Conservation (phyloP, 2,113 vertebrate genomes). For the Rynchops niger region DNA sequence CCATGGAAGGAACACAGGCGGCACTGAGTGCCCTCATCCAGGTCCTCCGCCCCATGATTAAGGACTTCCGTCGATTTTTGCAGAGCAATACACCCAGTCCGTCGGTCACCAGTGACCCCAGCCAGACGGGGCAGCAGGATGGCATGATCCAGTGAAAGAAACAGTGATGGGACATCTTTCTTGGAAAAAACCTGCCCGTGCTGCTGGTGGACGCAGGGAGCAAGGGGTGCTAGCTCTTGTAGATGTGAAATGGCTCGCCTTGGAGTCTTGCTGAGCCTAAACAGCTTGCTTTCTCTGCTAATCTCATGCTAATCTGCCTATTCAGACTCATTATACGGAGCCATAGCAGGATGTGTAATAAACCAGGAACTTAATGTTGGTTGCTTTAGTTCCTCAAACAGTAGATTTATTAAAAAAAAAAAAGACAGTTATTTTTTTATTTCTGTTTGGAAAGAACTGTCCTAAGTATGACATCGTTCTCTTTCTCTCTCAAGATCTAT, state of each 20-base stretch:
- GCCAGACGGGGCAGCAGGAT: conserved; percentile 71
- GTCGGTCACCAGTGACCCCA: conserved; percentile 22
- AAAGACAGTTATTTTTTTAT: background rate
- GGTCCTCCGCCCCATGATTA: conserved; percentile 90
- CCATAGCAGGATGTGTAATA: background rate
- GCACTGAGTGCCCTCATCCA: conserved; percentile 91
- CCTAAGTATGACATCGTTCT: background rate
- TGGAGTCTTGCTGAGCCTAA: background rate
- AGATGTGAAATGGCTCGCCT: background rate
- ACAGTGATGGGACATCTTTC: background rate
- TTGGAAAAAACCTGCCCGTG: background rate
- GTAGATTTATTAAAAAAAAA: background rate
- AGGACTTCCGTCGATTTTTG: conserved; percentile 91
- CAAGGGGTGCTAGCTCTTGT: background rate
- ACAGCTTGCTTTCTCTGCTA: background rate
- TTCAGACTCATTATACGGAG: background rate
- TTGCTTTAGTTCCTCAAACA: conserved; percentile 5
- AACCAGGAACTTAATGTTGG: background rate
- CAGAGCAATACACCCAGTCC: conserved; percentile 79
- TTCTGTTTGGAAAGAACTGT: background rate
- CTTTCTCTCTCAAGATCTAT: background rate
- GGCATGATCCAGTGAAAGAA: conserved; percentile 69
- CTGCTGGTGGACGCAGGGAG: background rate
- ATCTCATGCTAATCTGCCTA: background rate
- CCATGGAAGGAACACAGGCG: conserved; percentile 93